phyloP scores from a whole-genome alignment of 1,140 invertebrate genomes.

The Camponotus floridanus region DNA sequence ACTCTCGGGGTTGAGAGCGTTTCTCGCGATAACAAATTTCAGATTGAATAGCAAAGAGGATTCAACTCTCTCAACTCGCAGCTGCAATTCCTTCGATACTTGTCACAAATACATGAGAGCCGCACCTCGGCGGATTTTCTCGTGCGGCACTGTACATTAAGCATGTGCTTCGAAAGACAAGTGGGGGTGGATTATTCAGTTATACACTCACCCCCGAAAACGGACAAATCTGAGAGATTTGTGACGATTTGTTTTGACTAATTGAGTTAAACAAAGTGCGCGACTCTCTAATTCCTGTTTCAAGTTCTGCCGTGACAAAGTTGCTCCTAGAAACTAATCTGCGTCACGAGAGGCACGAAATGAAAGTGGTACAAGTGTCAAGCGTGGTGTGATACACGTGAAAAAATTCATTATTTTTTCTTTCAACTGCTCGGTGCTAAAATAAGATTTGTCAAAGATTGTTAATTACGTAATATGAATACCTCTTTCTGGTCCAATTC shows the following conservation, averaged over 20 bases:
- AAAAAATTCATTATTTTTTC: background rate
- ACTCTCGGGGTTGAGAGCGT: background rate
- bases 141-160: conserved; percentile 18
- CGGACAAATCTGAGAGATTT: background rate
- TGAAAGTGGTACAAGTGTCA: background rate
- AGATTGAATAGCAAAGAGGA: conserved; percentile 26
- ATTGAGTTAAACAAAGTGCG: background rate
- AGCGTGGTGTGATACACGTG: background rate
- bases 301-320: background rate
- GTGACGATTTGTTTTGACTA: background rate
- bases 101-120: conserved; percentile 46
- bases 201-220: background rate
- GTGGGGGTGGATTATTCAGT: background rate
- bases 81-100: conserved; percentile 33
- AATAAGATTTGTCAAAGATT: background rate
- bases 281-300: background rate
- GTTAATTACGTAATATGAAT: background rate
- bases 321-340: background rate
- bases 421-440: background rate
- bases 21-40: conserved; percentile 26
- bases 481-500: background rate
- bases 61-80: conserved; percentile 26
- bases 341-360: background rate
- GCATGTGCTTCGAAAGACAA: conserved; percentile 35
- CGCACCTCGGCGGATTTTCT: background rate